phyloP scores from a whole-genome alignment of 2,888 invertebrate genomes.

The Phragmatobia fuliginosa region DNA sequence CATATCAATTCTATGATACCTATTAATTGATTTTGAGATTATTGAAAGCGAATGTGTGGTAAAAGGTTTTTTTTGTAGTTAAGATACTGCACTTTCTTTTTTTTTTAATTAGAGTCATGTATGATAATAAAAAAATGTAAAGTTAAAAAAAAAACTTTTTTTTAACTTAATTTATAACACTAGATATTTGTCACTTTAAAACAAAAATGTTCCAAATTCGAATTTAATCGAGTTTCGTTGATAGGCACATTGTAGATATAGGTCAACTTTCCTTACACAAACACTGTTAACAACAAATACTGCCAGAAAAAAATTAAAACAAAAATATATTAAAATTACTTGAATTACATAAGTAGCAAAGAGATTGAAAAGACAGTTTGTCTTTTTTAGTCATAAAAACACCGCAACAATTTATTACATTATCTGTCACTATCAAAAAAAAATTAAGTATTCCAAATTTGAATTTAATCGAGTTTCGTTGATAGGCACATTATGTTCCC shows the following conservation, averaged over 20 bases:
- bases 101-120: no score
- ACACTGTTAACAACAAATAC: constrained; percentile 52
- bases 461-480: neutral
- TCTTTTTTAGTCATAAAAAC: neutral
- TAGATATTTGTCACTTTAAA: neutral
- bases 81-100: no score
- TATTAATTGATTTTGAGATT: no score
- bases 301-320: constrained; percentile 23
- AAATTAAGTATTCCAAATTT: neutral
- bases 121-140: no score
- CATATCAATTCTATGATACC: no score
- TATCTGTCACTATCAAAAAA: neutral
- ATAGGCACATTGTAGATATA: constrained; percentile 4
- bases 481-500: neutral
- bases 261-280: constrained; percentile 20
- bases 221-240: neutral
- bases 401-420: neutral
- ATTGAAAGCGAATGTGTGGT: no score
- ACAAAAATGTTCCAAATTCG: neutral
- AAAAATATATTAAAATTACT: no score
- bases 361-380: neutral
- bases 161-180: neutral
- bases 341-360: no score
- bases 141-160: no score
- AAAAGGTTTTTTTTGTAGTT: no score